Conservation (phyloP, 1,140 invertebrate genomes). For the Periplaneta americana region DNA sequence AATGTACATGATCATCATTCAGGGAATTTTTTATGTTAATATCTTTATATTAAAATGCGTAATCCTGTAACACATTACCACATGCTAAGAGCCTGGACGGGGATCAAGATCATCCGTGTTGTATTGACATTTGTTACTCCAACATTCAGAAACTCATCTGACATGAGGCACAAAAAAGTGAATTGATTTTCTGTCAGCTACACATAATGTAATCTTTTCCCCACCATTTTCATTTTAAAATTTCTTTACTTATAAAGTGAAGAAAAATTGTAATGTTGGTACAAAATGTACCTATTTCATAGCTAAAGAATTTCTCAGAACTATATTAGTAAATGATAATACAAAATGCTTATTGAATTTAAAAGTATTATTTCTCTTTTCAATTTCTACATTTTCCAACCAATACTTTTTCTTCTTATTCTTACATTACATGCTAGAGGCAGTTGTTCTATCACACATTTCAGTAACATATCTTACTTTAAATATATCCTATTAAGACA, state of each 20-base stretch:
- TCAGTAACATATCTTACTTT: background rate
- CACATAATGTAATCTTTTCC: background rate
- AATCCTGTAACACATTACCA: background rate
- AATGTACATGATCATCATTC: background rate
- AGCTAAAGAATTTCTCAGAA: background rate
- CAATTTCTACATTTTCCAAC: background rate
- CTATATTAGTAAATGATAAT: background rate
- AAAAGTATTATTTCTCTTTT: background rate
- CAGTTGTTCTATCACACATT: background rate
- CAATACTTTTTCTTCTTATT: background rate
- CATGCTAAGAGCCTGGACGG: background rate
- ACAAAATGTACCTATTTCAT: background rate
- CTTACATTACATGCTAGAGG: background rate
- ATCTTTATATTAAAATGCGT: no score
- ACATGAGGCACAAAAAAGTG: background rate
- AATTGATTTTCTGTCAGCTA: background rate
- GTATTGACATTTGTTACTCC: background rate
- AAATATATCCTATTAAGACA: no score
- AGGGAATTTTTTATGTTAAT: background rate
- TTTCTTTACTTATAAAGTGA: background rate
- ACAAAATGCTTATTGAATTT: background rate
- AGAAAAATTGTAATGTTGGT: background rate
- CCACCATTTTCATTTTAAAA: background rate
- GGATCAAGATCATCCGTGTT: background rate
- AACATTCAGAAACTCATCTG: background rate